Base-by-base conservation (phyloP, 2,113 vertebrate genomes). In the Cariama cristata region DNA sequence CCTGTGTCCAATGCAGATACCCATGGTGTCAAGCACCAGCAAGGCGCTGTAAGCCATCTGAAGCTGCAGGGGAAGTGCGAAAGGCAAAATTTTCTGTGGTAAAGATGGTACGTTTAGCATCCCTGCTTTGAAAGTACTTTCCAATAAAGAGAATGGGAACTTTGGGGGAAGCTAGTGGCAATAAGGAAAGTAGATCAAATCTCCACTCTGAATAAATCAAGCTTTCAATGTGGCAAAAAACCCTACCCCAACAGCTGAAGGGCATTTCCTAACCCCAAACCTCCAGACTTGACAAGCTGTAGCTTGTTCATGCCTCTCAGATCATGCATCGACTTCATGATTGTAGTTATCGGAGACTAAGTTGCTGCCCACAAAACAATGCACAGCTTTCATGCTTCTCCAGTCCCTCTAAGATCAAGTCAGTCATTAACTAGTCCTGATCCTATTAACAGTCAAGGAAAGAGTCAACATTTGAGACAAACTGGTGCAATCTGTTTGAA, bases 281-380 rank as follows among this genome's bases (percentile, higher is more conserved):
- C 35, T 38, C 10, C 11, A 5, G 2, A 2, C 5, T 11, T 1
- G 3, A 6, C 28, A 4, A 5, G 7, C 64, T 40, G 9, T 3
- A 1, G 40, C 28, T 22, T 27, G 1, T 8, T 52, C 8, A 1
- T 13, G 18, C 3, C 44, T 35, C n/a, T 23, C 18, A 0, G 27
- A 7, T 44, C 18, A 0, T 2, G 59, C 16, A 23, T 13, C 32
- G 20, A 5, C 44, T 53, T 20, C 14, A 12, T 56, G 40, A 5
- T 2, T 7, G 7, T 14, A 2, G 9, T 26, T 26, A 14, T 2
- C 2, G 3, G 4, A 11, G 27, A 18, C 3, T 2, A 27, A 12
- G 18, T 11, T 7, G 30, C 30, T 67, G 3, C 44, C 60, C 38
- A 2, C 14, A 10, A 2, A 24, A 8, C 26, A 24, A 11, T 1